Evolutionary conservation across 2,797 vertebrate species (phyloP).

Genomic region (Lepilemur septentrionalis): DNA sequence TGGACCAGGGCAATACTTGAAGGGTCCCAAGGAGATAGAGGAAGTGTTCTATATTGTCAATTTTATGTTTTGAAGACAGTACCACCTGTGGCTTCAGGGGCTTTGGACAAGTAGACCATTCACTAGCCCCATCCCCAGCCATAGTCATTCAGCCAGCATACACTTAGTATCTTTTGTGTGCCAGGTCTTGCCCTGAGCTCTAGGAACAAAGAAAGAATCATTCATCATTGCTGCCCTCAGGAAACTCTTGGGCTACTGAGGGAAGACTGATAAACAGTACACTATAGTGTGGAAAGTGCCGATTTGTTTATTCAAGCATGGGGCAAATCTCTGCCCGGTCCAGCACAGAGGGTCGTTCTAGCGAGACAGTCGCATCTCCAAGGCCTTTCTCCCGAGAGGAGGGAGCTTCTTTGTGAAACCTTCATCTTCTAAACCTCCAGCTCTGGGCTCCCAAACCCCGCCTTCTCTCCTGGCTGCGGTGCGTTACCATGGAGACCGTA

Average conservation of each 20-base stretch:
- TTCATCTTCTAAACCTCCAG: constrained; percentile 17
- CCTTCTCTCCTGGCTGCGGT: neutral
- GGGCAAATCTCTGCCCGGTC: neutral
- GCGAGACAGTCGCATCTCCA: too few relatives aligned
- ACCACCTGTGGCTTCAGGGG: neutral
- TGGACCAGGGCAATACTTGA: neutral
- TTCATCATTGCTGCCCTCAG: neutral
- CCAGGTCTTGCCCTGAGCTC: neutral
- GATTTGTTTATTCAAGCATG: neutral
- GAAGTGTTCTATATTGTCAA: neutral
- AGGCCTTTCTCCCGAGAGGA: neutral
- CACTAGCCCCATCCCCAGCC: neutral
- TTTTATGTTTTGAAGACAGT: neutral
- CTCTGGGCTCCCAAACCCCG: neutral
- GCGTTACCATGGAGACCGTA: constrained; percentile 70
- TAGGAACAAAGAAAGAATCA: constrained; percentile 42
- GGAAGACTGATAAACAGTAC: neutral
- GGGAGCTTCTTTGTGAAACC: constrained; percentile 50
- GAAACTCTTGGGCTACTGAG: neutral
- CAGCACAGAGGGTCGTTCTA: neutral
- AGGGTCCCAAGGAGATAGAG: neutral
- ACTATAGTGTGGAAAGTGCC: neutral
- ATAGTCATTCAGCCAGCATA: neutral
- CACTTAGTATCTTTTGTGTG: neutral
- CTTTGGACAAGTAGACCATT: neutral